Evolutionary conservation across 2,113 vertebrate genomes (phyloP), one percentile per base, ranked within the genome.

Genomic region (Rhodinocichla rosea): DNA sequence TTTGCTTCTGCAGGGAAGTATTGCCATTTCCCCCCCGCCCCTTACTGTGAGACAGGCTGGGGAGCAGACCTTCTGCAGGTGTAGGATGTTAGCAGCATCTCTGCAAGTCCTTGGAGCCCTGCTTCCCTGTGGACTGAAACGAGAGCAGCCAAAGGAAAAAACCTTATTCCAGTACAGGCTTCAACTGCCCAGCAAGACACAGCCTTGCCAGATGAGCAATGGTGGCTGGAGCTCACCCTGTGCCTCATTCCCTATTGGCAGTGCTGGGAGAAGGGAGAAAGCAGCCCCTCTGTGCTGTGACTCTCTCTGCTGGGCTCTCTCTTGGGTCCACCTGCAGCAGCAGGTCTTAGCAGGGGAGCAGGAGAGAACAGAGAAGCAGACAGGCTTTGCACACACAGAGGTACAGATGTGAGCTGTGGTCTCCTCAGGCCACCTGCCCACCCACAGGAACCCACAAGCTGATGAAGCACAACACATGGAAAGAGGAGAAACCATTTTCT

Each of bases 31-130:
- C 56, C 27, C 19, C 16, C 24, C 56, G 24, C 19, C 16, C 28
- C 52, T 67, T 50, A 35, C 19, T 68, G 60, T 22, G 35, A 56
- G 56, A 78, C 27, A 74, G 20, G 20, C 30, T 63, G 44, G 32
- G 45, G 24, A 83, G 70, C 69, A 89, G 49, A 75, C 33, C 63
- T 74, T 80, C 68, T 84, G 83, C 62, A 75, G n/a, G 45, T 55
- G 23, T 13, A 10, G 26, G 49, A 68, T 0, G 5, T 81, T 1
- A 86, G 44, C 68, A 94, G 80, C 53, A 50, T 23, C 77, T 74
- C 80, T 78, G 39, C 32, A 33, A 68, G 18, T 24, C 65, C 56
- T 9, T 74, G 68, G 64, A 77, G 47, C 37, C 53, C 57, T 87
- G 49, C 40, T 84, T 71, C 37, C 53, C 57, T 62, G 23, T 2